phyloP scores from a whole-genome alignment of 2,113 vertebrate genomes.

The Lepus timidus region DNA sequence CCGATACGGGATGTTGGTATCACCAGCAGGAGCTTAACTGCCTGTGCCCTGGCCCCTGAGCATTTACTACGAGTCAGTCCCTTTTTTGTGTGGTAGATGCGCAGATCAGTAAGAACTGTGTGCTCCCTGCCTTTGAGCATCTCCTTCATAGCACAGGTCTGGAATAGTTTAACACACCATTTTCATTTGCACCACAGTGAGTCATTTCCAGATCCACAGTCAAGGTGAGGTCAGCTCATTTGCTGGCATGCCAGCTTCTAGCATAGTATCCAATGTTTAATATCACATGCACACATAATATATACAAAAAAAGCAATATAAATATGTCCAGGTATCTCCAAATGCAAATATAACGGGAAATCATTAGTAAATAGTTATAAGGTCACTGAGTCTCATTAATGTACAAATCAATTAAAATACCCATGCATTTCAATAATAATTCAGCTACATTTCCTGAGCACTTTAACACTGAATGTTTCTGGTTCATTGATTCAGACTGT shows the following conservation, averaged over 20 bases:
- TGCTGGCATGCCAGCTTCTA: not conserved
- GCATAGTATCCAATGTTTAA: not conserved
- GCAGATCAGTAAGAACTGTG: not conserved
- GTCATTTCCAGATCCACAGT: not conserved
- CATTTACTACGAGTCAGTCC: not conserved
- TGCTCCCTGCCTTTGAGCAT: not conserved
- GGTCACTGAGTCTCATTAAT: not conserved
- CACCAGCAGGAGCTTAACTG: no score
- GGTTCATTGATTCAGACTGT: not conserved
- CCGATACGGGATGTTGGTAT: no score
- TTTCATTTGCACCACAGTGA: not conserved
- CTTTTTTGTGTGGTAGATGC: not conserved
- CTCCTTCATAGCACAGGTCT: not conserved
- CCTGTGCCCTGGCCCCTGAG: not conserved
- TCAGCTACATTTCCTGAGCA: not conserved
- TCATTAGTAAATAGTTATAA: slow-evolving; percentile 9
- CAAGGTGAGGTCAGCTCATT: not conserved
- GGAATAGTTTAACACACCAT: not conserved
- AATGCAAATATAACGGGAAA: slow-evolving; percentile 4
- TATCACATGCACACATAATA: not conserved
- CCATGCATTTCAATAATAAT: slow-evolving; percentile 16
- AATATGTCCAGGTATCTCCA: not conserved
- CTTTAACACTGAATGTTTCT: slow-evolving; percentile 6
- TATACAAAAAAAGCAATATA: slow-evolving; percentile 14
- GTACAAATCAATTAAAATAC: not conserved